These are phyloP conservation scores for Chrysochloris asiatica DNA, from an alignment of 2,113 vertebrate species.

Conservation along the genomic window DNA sequence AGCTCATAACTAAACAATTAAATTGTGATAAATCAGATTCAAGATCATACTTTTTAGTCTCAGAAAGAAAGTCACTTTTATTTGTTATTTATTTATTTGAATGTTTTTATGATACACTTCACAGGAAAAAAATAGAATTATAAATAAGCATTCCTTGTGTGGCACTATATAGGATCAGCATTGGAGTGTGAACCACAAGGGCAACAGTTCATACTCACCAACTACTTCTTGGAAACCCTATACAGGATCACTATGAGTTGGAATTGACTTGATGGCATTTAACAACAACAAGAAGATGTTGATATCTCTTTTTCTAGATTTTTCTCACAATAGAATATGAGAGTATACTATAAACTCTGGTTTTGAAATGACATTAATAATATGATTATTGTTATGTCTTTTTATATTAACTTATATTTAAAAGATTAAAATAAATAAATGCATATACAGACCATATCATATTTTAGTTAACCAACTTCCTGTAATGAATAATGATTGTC, in stretches of 20 bases:
- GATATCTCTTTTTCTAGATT: neutral
- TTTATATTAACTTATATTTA: neutral
- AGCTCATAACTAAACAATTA: constrained; percentile 15
- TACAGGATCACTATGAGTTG: too few species aligned
- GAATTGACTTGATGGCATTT: too few species aligned
- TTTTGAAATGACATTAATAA: constrained; percentile 3
- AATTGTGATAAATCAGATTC: constrained; percentile 29
- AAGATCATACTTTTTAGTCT: neutral
- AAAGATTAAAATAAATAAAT: neutral
- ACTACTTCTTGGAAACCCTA: too few species aligned
- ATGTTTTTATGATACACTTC: constrained; percentile 12
- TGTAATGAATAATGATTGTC: neutral
- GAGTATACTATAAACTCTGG: neutral
- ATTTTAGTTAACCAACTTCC: neutral
- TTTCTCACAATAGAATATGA: neutral
- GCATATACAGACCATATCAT: neutral
- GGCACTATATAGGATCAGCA: too few species aligned
- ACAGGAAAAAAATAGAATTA: constrained; percentile 4
- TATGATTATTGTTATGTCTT: constrained; percentile 5
- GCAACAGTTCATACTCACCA: too few species aligned
- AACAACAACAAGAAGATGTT: too few species aligned
- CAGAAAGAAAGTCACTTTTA: neutral
- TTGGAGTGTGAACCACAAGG: too few species aligned
- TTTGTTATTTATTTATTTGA: too few species aligned
- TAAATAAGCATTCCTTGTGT: neutral